A percentile compares a stretch with the other conserved stretches of the same genome.
Evolutionary conservation across 2,113 vertebrate genomes (phyloP).

Genomic region (Salvelinus sp.): DNA sequence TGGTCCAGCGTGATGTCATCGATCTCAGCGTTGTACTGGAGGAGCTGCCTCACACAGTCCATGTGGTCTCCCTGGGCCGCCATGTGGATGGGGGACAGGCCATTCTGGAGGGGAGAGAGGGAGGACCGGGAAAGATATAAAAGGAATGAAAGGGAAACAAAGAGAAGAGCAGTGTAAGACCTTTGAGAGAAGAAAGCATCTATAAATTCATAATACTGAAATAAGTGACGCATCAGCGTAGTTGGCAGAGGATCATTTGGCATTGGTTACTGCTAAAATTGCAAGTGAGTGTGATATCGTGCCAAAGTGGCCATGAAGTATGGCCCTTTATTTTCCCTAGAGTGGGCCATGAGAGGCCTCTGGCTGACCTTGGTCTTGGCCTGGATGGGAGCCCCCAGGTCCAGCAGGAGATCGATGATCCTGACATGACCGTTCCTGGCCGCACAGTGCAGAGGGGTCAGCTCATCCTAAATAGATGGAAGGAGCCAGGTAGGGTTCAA

Average conservation of each 20-base stretch:
- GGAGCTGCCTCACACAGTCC: conserved; percentile 90
- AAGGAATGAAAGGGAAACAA: conserved; percentile 1
- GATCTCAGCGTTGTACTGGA: conserved; percentile 91
- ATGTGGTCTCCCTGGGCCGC: conserved; percentile 96
- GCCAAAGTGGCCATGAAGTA: not conserved
- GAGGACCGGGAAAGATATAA: not conserved
- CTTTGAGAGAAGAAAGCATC: not conserved
- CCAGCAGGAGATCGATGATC: conserved; percentile 94
- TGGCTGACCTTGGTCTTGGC: conserved; percentile 91
- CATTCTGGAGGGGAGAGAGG: conserved; percentile 75
- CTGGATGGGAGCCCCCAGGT: conserved; percentile 94
- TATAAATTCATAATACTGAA: not conserved
- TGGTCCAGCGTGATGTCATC: conserved; percentile 97
- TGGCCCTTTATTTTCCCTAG: not conserved
- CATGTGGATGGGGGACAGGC: conserved; percentile 97
- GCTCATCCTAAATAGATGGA: conserved; percentile 81
- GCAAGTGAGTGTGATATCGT: not conserved
- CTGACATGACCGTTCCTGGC: conserved; percentile 93
- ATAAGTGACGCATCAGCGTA: not conserved
- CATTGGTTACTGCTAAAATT: conserved; percentile 7
- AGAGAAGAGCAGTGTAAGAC: not conserved
- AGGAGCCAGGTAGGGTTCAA: not conserved
- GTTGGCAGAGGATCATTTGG: not conserved
- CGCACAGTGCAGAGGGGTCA: conserved; percentile 97
- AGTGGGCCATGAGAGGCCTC: too few species aligned